Conservation (phyloP, 2,888 invertebrate genomes). For the Diarsia rubi region DNA sequence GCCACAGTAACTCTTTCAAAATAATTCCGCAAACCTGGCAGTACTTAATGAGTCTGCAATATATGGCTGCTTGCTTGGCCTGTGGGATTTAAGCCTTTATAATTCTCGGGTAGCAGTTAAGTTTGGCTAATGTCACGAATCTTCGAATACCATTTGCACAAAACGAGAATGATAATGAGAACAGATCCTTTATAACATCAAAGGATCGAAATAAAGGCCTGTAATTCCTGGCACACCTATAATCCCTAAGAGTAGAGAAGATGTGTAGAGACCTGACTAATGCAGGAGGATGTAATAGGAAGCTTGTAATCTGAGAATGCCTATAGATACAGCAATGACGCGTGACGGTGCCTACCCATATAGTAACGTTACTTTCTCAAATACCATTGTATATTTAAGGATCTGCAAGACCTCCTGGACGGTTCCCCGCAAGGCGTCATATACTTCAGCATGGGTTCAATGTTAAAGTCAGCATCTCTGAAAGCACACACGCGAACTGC, state of each 20-base stretch:
- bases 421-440: constrained; percentile 77
- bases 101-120: neutral
- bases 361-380: neutral
- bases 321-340: neutral
- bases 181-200: neutral
- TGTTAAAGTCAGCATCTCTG: constrained; percentile 72
- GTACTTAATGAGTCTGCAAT: neutral
- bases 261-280: neutral
- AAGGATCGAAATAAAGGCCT: neutral
- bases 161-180: neutral
- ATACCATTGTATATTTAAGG: constrained; percentile 66
- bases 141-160: neutral
- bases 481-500: constrained; percentile 67
- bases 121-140: neutral
- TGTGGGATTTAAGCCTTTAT: neutral
- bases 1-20: too few relatives aligned
- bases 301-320: neutral
- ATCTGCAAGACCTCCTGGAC: constrained; percentile 79
- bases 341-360: neutral
- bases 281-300: neutral
- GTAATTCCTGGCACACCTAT: neutral
- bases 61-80: neutral
- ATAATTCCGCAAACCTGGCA: neutral
- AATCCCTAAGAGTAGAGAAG: neutral
- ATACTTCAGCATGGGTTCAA: constrained; percentile 85